These are phyloP conservation scores for Tenebrio molitor DNA, from an alignment of 1,140 invertebrate species.

Conservation along the genomic window DNA sequence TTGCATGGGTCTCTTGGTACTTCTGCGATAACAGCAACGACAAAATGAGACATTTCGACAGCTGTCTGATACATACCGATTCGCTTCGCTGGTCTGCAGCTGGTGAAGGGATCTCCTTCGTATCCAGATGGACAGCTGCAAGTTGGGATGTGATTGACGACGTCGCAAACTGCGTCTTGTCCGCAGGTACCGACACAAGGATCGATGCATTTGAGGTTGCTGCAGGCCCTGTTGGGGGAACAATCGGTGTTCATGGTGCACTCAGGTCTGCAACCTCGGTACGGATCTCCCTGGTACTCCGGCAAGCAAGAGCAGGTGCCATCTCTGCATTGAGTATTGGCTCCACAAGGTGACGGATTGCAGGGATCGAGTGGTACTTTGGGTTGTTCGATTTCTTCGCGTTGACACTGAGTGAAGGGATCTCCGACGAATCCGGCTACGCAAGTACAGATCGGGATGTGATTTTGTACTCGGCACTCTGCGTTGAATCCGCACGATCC, in stretches of 20 bases:
- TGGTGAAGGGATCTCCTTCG: slow-evolving; percentile 78
- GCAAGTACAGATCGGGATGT: slow-evolving; percentile 82
- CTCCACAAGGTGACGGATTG: slow-evolving; percentile 73
- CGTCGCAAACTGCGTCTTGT: slow-evolving; percentile 79
- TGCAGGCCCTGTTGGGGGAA: slow-evolving; percentile 79
- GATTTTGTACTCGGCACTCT: slow-evolving; percentile 82
- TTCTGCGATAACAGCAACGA: slow-evolving; percentile 48
- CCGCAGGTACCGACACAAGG: slow-evolving; percentile 86
- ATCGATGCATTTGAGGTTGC: slow-evolving; percentile 81
- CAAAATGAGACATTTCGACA: slow-evolving; percentile 60
- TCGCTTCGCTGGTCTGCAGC: slow-evolving; percentile 69
- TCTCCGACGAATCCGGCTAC: slow-evolving; percentile 76
- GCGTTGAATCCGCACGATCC: slow-evolving; percentile 84
- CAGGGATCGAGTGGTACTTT: slow-evolving; percentile 68
- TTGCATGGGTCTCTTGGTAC: slow-evolving; percentile 65
- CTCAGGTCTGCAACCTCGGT: slow-evolving; percentile 82
- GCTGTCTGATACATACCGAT: background rate
- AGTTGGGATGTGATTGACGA: slow-evolving; percentile 82
- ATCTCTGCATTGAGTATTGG: slow-evolving; percentile 74
- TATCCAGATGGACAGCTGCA: slow-evolving; percentile 78
- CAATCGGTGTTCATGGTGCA: slow-evolving; percentile 89
- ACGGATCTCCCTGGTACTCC: slow-evolving; percentile 76
- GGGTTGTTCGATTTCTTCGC: slow-evolving; percentile 58
- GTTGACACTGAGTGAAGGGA: slow-evolving; percentile 75
- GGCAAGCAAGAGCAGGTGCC: slow-evolving; percentile 74